Evolutionary conservation across 2,113 vertebrate species (phyloP).

Genomic region (Sprattus sprattus): DNA sequence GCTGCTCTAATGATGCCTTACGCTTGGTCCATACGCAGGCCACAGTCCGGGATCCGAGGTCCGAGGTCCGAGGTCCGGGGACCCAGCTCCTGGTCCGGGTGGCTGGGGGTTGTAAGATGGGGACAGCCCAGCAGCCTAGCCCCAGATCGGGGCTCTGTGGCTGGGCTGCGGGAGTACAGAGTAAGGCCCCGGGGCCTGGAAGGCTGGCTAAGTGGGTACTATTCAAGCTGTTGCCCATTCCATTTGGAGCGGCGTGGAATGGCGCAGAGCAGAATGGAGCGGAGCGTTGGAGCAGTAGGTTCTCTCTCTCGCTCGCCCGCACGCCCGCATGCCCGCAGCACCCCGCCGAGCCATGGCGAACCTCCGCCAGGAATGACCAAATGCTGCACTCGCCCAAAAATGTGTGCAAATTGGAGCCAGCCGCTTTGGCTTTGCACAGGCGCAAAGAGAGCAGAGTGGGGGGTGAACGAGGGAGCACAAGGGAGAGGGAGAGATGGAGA

Average conservation of each 20-base stretch:
- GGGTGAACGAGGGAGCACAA: not conserved
- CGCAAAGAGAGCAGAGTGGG: conserved; percentile 36
- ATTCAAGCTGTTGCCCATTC: conserved; percentile 83
- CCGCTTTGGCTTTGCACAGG: conserved; percentile 66
- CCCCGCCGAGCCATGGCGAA: conserved; percentile 69
- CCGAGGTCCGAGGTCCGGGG: too few relatives aligned
- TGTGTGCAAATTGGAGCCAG: conserved; percentile 76
- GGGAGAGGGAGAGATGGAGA: not conserved
- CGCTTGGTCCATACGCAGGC: not conserved
- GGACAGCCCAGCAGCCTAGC: conserved; percentile 46
- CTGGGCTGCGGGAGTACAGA: conserved; percentile 62
- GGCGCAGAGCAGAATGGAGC: not conserved
- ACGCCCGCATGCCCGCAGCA: conserved; percentile 65
- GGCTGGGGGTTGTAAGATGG: not conserved
- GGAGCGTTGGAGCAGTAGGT: not conserved
- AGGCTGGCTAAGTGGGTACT: conserved; percentile 80
- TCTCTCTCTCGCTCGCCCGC: too few relatives aligned
- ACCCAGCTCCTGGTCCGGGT: not conserved
- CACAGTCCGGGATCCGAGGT: not conserved
- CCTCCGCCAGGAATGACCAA: conserved; percentile 77
- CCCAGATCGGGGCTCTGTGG: conserved; percentile 44
- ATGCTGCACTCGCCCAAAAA: conserved; percentile 74
- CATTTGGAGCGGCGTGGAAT: conserved; percentile 61
- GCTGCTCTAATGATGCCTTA: conserved; percentile 37
- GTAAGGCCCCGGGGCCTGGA: conserved; percentile 50